phyloP scores from a whole-genome alignment of 2,888 invertebrate genomes.

The Druceiella hillmani region DNA sequence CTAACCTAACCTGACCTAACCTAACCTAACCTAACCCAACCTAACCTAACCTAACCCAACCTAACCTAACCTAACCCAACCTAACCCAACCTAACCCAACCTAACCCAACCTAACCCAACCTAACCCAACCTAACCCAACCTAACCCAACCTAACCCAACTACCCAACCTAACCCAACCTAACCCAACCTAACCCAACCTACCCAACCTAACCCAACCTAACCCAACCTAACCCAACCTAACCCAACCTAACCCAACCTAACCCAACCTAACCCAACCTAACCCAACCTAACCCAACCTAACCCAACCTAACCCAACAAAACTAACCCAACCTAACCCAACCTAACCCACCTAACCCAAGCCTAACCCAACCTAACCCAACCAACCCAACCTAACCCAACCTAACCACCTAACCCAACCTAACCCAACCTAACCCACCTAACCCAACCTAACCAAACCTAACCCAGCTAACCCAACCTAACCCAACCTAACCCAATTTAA shows the following conservation, averaged over 20 bases:
- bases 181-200: slow-evolving; percentile 15
- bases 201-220: slow-evolving; percentile 17
- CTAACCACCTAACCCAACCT: too few relatives aligned
- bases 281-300: too few relatives aligned
- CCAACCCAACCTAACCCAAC: too few relatives aligned
- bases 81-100: slow-evolving; percentile 11
- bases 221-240: slow-evolving; percentile 21
- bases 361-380: too few relatives aligned
- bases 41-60: slow-evolving; percentile 15
- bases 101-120: slow-evolving; percentile 15
- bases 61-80: slow-evolving; percentile 14
- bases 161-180: slow-evolving; percentile 18
- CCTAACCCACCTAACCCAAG: too few relatives aligned
- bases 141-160: slow-evolving; percentile 14
- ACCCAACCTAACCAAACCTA: too few relatives aligned
- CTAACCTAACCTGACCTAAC: slow-evolving; percentile 22
- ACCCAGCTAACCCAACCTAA: too few relatives aligned
- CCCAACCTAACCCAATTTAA: too few relatives aligned
- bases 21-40: slow-evolving; percentile 21
- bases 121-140: slow-evolving; percentile 19
- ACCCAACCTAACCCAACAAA: too few relatives aligned
- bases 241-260: slow-evolving; percentile 20
- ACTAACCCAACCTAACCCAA: too few relatives aligned
- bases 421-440: too few relatives aligned
- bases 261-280: too few relatives aligned